A percentile compares a stretch with the other conserved stretches of the same genome.
Conservation (phyloP, 2,888 invertebrate genomes). For the Ptilodon capucinus region DNA sequence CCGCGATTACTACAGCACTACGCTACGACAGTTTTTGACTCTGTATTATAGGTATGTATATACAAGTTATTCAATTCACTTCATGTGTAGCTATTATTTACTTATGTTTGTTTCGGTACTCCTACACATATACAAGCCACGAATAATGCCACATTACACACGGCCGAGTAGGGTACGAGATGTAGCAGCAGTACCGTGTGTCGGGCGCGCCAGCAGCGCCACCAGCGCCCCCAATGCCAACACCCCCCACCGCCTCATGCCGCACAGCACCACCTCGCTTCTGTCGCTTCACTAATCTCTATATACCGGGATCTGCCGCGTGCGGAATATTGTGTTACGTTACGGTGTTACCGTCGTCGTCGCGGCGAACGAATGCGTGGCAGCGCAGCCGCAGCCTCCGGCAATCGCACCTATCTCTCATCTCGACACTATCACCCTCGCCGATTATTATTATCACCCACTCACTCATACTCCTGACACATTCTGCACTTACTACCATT, state of each 20-base stretch:
- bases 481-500: neutral
- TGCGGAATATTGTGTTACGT: too few relatives aligned
- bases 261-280: neutral
- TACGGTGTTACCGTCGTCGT: too few relatives aligned
- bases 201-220: neutral
- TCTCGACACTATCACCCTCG: neutral
- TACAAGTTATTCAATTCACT: too few relatives aligned
- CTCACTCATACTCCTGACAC: neutral
- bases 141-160: too few relatives aligned
- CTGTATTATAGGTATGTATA: too few relatives aligned
- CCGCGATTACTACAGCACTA: too few relatives aligned
- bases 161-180: constrained; percentile 1
- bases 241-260: neutral
- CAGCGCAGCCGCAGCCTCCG: neutral
- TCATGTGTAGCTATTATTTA: too few relatives aligned
- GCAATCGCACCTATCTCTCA: neutral
- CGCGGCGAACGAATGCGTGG: neutral
- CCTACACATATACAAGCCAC: too few relatives aligned
- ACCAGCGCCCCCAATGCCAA: neutral
- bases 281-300: neutral
- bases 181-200: neutral
- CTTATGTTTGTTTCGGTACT: too few relatives aligned
- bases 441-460: neutral
- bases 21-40: too few relatives aligned
- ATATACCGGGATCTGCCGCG: too few relatives aligned